Base-by-base conservation (phyloP, 35 echinoderm and acorn worm species). In the Holothuria glaberrima region DNA sequence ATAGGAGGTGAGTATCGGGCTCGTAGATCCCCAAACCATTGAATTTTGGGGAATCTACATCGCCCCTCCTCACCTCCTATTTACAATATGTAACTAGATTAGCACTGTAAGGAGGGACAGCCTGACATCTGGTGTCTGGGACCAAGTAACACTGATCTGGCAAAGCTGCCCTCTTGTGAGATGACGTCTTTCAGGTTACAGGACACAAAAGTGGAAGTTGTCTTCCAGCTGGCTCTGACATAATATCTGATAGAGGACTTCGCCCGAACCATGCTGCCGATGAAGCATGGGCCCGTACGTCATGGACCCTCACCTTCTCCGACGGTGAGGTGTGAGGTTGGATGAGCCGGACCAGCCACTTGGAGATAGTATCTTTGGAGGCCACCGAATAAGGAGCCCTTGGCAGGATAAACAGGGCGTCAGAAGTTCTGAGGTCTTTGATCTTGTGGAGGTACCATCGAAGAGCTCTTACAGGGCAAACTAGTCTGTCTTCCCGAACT, bases 391-490 rank as follows among this genome's bases (percentile, higher is more conserved):
- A 36, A 6, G 71, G 71, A 5, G 17, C 19, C 30, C 34, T 75
- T 19, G 71, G 25, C 26, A 36, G 6, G 71, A 75, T 36, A 29
- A 75, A 75, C 1, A 75, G 34, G 17, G 4, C 19, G 5, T 75
- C 71, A 3, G 5, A 30, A 17, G 25, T 4, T 29, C 71, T 75
- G 26, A 75, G 26, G 5, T 1, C 25, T 17, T 75, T 75, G 30
- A 20, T 75, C 6, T 30, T 20, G 26, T 27, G 19, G 1, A 75
- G 71, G 21, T 75, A 75, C 25, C 25, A 36, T 19, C 17, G 1
- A 29, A 75, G 71, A 3, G 25, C 71, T 36, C 34, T 75, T 30
- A 75, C 71, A 30, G 71, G 71, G 30, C 71, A 75, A 19, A 27
- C 25, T 5, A 75, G 25, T 52, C 83, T 84, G 34, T 91, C 89